A percentile compares a stretch with the other conserved stretches of the same genome.
Conservation (phyloP, 2,113 vertebrate species). For the Melanotaenia duboulayi region DNA sequence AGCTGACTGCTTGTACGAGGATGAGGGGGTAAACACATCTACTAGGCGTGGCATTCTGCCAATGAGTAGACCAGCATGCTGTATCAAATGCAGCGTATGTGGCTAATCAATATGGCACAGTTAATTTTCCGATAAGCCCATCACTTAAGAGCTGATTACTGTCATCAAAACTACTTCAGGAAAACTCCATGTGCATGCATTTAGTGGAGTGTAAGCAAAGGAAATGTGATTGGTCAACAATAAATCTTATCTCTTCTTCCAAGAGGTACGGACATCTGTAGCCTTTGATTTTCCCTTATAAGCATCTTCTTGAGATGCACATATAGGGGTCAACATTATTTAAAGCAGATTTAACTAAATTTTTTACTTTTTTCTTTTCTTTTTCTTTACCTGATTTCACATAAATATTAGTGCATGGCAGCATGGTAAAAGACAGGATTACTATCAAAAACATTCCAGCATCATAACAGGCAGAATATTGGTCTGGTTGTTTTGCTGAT, state of each 20-base stretch:
- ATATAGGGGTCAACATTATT: too few relatives aligned
- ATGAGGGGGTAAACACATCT: constrained; percentile 30
- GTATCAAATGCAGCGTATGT: constrained; percentile 55
- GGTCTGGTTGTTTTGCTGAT: too few relatives aligned
- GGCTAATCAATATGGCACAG: constrained; percentile 61
- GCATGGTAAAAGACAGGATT: too few relatives aligned
- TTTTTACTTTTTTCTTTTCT: too few relatives aligned
- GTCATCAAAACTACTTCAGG: constrained; percentile 64
- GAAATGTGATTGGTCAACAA: constrained; percentile 8
- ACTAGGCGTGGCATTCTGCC: constrained; percentile 37
- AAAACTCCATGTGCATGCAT: constrained; percentile 6
- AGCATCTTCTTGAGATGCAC: too few relatives aligned
- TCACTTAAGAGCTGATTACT: constrained; percentile 61
- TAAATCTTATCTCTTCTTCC: not conserved
- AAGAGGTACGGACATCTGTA: too few relatives aligned
- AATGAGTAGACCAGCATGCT: constrained; percentile 30
- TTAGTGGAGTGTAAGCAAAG: constrained; percentile 27
- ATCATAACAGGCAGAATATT: too few relatives aligned
- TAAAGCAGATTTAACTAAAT: too few relatives aligned
- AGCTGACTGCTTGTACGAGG: constrained; percentile 32
- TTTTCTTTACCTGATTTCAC: too few relatives aligned
- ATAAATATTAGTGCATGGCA: too few relatives aligned
- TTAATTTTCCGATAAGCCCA: constrained; percentile 59
- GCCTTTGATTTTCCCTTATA: too few relatives aligned
- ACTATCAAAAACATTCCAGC: too few relatives aligned